A percentile compares a stretch with the other conserved stretches of the same genome.
phyloP scores from a whole-genome alignment of 2,888 invertebrate species.

The Synanthedon tipuliformis region DNA sequence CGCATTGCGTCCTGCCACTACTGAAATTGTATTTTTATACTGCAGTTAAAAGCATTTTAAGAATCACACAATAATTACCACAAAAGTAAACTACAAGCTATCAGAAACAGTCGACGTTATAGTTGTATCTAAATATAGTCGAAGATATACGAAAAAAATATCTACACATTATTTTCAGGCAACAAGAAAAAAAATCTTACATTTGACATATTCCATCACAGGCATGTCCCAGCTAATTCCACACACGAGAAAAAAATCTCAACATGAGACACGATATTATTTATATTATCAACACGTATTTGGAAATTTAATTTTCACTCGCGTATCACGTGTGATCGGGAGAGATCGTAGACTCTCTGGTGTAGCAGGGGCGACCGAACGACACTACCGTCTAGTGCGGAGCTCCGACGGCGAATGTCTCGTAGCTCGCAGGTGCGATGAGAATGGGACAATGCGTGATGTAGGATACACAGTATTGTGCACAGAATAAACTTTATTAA shows the following conservation, averaged over 20 bases:
- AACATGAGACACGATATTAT: conserved; percentile 41
- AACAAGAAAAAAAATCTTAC: conserved; percentile 42
- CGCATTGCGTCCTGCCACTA: no score
- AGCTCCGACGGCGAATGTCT: background rate
- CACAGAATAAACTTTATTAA: no score
- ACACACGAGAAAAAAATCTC: conserved; percentile 30
- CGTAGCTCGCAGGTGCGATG: background rate
- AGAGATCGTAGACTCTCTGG: conserved; percentile 14
- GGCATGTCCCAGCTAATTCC: conserved; percentile 20
- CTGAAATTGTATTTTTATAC: no score
- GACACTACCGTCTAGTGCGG: background rate
- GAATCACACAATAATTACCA: no score
- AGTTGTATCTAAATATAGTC: no score
- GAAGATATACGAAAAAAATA: no score
- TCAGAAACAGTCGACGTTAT: no score
- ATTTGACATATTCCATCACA: conserved; percentile 36
- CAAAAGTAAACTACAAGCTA: no score
- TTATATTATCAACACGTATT: conserved; percentile 34
- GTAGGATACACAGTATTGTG: no score
- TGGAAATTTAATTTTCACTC: conserved; percentile 13
- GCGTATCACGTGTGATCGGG: conserved; percentile 21
- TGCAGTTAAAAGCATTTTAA: no score
- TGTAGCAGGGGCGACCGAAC: conserved; percentile 3
- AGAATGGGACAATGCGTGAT: background rate
- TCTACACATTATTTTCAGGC: no score